Evolutionary conservation across 2,113 vertebrate genomes (phyloP).

Genomic region (Alexandromys fortis): DNA sequence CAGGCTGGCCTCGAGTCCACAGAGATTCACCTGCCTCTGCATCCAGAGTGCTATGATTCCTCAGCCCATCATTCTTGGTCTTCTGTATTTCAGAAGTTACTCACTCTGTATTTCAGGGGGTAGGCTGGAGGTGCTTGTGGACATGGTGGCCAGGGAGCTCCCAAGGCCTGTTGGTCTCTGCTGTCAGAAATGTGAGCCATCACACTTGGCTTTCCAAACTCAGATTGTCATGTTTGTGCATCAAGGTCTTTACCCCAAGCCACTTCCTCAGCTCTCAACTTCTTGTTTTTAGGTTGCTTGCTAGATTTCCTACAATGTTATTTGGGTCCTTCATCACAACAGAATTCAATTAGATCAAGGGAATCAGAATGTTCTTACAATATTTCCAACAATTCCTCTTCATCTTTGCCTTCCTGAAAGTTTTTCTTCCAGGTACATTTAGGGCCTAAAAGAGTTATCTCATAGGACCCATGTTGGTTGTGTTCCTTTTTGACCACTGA

Average conservation of each 20-base stretch:
- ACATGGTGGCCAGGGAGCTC: neutral
- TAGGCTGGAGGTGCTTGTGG: neutral
- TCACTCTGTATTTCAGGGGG: neutral
- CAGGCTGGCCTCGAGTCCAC: no score
- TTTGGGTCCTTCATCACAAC: neutral
- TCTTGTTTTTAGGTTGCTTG: conserved; percentile 4
- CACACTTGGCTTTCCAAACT: neutral
- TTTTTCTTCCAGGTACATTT: conserved; percentile 23
- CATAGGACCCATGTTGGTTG: neutral
- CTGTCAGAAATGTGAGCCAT: neutral
- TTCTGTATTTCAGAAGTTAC: neutral
- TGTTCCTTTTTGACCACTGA: neutral
- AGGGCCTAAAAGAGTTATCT: no score
- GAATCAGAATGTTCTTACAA: neutral
- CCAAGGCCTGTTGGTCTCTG: neutral
- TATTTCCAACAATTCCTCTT: neutral
- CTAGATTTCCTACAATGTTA: conserved; percentile 49
- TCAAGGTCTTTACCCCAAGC: neutral
- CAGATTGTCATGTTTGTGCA: neutral
- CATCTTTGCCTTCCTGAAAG: conserved; percentile 4
- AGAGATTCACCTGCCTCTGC: no score
- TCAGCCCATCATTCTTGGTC: neutral
- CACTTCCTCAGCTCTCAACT: neutral
- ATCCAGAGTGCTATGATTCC: no score
- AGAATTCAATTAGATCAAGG: neutral